phyloP scores from a whole-genome alignment of 2,797 vertebrate species.

The Pogoniulus pusillus region DNA sequence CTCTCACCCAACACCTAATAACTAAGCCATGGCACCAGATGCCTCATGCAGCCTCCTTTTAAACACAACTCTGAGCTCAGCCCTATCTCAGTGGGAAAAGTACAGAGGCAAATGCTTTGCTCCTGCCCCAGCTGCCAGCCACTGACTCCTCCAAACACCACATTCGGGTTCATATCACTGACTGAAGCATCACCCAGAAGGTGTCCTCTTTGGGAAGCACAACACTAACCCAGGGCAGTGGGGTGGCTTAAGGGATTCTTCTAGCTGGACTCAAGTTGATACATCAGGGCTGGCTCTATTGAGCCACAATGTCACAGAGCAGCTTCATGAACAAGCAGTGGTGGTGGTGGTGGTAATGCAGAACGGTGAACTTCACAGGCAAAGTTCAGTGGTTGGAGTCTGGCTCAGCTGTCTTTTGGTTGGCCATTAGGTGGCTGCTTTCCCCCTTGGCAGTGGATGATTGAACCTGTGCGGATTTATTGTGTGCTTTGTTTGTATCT shows the following conservation, averaged over 20 bases:
- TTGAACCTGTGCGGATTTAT: conserved; percentile 9
- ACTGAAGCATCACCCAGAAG: too few species aligned
- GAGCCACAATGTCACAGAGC: neutral
- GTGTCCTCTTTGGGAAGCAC: too few species aligned
- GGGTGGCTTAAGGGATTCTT: neutral
- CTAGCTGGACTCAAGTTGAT: neutral
- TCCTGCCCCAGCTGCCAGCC: too few species aligned
- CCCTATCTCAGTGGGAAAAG: too few species aligned
- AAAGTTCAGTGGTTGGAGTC: neutral
- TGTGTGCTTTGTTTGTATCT: neutral
- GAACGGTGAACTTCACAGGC: neutral
- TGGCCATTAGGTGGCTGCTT: neutral
- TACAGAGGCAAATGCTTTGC: too few species aligned
- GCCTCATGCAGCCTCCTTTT: too few species aligned
- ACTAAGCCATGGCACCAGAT: too few species aligned
- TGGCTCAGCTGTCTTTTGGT: neutral
- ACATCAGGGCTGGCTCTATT: neutral
- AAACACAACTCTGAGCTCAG: too few species aligned
- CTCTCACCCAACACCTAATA: too few species aligned
- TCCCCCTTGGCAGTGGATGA: neutral
- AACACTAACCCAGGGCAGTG: too few species aligned
- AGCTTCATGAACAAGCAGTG: neutral
- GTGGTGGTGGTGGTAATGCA: neutral
- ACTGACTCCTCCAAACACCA: too few species aligned
- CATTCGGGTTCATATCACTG: too few species aligned